Conservation (phyloP, 2,888 invertebrate genomes). For the Hirtodrosophila histrioides region DNA sequence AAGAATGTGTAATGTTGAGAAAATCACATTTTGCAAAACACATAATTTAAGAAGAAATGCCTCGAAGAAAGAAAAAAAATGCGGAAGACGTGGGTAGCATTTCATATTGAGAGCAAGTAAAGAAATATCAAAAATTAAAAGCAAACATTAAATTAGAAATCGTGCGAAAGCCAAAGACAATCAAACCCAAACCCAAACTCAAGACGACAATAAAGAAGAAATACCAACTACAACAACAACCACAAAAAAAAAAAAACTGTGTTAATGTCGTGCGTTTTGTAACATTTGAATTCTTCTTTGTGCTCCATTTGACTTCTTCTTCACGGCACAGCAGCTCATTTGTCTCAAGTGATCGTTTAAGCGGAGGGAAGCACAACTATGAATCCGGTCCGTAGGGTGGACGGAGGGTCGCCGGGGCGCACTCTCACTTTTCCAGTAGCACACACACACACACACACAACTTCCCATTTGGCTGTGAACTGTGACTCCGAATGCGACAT, state of each 20-base stretch:
- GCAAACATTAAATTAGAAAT: conserved; percentile 64
- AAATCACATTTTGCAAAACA: conserved; percentile 34
- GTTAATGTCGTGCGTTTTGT: conserved; percentile 62
- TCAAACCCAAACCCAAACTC: conserved; percentile 27
- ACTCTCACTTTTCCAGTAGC: conserved; percentile 71
- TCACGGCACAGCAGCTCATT: conserved; percentile 28
- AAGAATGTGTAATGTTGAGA: conserved; percentile 57
- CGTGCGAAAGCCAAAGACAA: conserved; percentile 68
- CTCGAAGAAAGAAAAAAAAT: conserved; percentile 39
- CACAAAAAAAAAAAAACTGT: conserved; percentile 38
- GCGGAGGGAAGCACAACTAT: conserved; percentile 20
- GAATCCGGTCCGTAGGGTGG: conserved; percentile 15
- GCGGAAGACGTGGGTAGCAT: conserved; percentile 60
- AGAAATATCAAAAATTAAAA: conserved; percentile 30
- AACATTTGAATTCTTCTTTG: conserved; percentile 39
- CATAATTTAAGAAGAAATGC: conserved; percentile 22
- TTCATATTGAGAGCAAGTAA: conserved; percentile 16
- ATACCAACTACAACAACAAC: conserved; percentile 3
- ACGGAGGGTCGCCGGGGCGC: conserved; percentile 29
- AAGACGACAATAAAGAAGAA: conserved; percentile 12
- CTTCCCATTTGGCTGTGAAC: conserved; percentile 9
- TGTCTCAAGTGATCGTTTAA: conserved; percentile 50
- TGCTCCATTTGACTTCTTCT: conserved; percentile 54
- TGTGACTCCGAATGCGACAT: conserved; percentile 42
- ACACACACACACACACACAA: not conserved